These are phyloP conservation scores for Pelobates cultripes DNA, from an alignment of 2,797 vertebrate species.

Conservation along the genomic window DNA sequence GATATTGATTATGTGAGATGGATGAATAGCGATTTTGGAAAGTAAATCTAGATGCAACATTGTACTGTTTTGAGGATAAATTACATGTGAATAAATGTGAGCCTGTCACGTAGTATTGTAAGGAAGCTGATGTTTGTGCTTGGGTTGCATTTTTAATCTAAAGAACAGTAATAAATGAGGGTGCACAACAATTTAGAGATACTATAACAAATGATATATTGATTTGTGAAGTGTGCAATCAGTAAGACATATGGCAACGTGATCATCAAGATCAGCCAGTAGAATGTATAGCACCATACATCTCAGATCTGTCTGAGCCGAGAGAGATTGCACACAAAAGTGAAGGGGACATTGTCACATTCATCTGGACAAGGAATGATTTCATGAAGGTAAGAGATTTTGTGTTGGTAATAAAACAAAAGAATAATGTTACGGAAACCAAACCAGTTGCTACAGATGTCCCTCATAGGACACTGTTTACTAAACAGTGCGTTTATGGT, in stretches of 20 bases:
- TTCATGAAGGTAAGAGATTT: neutral
- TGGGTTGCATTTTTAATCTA: conserved; percentile 9
- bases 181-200: neutral
- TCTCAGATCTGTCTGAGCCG: neutral
- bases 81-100: neutral
- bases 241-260: conserved; percentile 22
- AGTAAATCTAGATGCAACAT: conserved; percentile 1
- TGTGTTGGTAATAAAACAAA: neutral
- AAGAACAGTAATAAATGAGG: conserved; percentile 34
- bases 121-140: neutral
- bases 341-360: conserved; percentile 25
- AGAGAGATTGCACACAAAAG: conserved; percentile 39
- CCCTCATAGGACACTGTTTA: too few relatives aligned
- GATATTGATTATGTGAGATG: too few relatives aligned
- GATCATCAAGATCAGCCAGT: conserved; percentile 16
- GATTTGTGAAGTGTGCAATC: conserved; percentile 11
- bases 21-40: too few relatives aligned
- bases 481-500: too few relatives aligned
- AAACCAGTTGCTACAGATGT: too few relatives aligned
- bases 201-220: conserved; percentile 35
- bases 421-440: neutral
- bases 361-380: conserved; percentile 2
- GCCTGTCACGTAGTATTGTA: neutral
- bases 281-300: neutral
- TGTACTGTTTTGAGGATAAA: neutral